A percentile compares a stretch with the other conserved stretches of the same genome.
Conservation (phyloP, 1,140 invertebrate species). For the Latrodectus geometricus region DNA sequence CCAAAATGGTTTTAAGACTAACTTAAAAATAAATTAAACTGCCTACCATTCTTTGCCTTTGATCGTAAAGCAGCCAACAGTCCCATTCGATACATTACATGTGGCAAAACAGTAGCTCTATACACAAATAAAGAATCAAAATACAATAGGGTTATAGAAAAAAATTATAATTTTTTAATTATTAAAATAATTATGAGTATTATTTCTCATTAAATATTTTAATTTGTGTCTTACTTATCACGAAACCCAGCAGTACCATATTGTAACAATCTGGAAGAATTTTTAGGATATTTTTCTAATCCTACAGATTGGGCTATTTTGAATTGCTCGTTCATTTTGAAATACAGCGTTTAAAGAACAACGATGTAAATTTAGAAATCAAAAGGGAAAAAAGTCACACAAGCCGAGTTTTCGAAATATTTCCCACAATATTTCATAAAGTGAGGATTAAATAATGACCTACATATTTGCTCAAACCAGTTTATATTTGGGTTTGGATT, state of each 20-base stretch:
- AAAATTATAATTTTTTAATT: conserved; percentile 1
- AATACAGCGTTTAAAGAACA: neutral
- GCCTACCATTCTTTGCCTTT: conserved; percentile 79
- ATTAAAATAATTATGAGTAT: neutral
- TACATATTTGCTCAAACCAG: too few relatives aligned
- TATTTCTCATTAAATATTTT: neutral
- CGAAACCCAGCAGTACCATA: conserved; percentile 82
- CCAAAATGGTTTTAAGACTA: too few relatives aligned
- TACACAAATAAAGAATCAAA: conserved; percentile 66
- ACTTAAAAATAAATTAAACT: neutral
- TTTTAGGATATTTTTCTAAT: conserved; percentile 26
- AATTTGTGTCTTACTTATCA: conserved; percentile 71
- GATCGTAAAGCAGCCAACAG: conserved; percentile 89
- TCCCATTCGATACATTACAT: conserved; percentile 93
- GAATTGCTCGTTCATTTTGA: conserved; percentile 26
- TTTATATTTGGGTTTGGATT: too few relatives aligned
- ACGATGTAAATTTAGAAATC: neutral
- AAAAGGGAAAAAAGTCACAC: neutral
- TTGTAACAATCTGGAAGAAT: conserved; percentile 67
- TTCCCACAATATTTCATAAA: too few relatives aligned
- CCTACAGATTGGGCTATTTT: neutral
- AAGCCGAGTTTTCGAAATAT: too few relatives aligned
- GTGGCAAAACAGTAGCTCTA: conserved; percentile 84
- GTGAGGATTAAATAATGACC: too few relatives aligned
- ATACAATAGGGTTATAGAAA: too few relatives aligned